Evolutionary conservation across 2,888 invertebrate genomes (phyloP).

Genomic region (Dysmachus trigonus): DNA sequence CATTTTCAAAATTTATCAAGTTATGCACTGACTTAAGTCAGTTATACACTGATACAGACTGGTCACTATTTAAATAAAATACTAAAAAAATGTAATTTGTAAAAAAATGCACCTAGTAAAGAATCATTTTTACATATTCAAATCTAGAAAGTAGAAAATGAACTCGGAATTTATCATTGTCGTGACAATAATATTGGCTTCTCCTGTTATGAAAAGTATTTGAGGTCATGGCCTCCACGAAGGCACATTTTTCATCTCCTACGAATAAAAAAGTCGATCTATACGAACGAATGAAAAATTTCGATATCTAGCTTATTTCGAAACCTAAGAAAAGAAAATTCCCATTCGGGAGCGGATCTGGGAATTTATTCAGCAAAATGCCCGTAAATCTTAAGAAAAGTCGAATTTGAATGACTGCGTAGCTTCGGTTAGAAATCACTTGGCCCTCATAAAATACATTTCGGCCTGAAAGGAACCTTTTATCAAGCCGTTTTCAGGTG

Average conservation of each 20-base stretch:
- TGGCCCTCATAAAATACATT: not conserved
- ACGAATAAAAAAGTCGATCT: not conserved
- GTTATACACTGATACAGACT: no score
- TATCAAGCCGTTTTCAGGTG: conserved; percentile 15
- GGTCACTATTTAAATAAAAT: no score
- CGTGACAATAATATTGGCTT: not conserved
- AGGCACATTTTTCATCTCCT: not conserved
- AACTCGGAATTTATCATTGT: no score
- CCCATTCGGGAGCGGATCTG: not conserved
- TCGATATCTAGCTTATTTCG: not conserved
- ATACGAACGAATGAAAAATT: not conserved
- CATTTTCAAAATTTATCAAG: no score
- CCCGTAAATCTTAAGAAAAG: not conserved
- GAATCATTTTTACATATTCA: no score
- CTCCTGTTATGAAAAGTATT: not conserved
- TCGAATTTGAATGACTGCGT: not conserved
- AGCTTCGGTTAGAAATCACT: not conserved
- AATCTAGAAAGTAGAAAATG: no score
- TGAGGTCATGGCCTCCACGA: not conserved
- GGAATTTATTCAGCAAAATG: not conserved
- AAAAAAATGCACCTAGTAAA: no score
- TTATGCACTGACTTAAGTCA: no score
- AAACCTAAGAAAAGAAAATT: not conserved
- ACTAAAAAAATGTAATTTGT: no score
- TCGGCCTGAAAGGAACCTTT: not conserved